A percentile compares a stretch with the other conserved stretches of the same genome.
These are phyloP conservation scores for Hylyphantes graminicola DNA, from an alignment of 1,140 invertebrate species.

Conservation along the genomic window DNA sequence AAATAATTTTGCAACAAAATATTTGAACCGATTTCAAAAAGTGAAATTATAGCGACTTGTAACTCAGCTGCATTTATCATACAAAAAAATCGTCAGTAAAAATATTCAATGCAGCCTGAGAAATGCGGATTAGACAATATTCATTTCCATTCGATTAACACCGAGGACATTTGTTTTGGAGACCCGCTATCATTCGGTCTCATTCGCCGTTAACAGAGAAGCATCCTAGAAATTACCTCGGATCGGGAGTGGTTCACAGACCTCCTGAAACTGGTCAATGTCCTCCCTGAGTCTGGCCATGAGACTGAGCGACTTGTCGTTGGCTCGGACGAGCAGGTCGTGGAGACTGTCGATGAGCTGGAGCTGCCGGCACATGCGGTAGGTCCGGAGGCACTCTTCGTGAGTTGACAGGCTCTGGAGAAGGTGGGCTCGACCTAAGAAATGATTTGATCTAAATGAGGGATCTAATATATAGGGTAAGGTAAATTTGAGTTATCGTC, in stretches of 20 bases:
- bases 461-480: too few species aligned
- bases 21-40: too few species aligned
- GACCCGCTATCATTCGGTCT: not conserved
- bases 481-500: too few species aligned
- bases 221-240: conserved; percentile 10
- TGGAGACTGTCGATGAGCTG: conserved; percentile 82
- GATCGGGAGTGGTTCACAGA: conserved; percentile 76
- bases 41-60: too few species aligned
- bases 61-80: too few species aligned
- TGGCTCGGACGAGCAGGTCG: conserved; percentile 78
- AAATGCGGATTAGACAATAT: not conserved
- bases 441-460: not conserved
- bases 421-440: conserved; percentile 80
- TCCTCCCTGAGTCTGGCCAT: conserved; percentile 78
- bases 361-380: conserved; percentile 89
- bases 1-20: too few species aligned
- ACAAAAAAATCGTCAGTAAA: too few species aligned
- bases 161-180: not conserved
- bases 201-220: not conserved
- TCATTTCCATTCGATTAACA: not conserved
- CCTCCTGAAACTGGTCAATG: conserved; percentile 85
- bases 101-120: not conserved
- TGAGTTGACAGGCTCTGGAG: conserved; percentile 83
- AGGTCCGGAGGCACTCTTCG: conserved; percentile 87
- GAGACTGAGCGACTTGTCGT: conserved; percentile 79